phyloP scores from a whole-genome alignment of 2,113 vertebrate species.

The Takifugu bimaculatus region DNA sequence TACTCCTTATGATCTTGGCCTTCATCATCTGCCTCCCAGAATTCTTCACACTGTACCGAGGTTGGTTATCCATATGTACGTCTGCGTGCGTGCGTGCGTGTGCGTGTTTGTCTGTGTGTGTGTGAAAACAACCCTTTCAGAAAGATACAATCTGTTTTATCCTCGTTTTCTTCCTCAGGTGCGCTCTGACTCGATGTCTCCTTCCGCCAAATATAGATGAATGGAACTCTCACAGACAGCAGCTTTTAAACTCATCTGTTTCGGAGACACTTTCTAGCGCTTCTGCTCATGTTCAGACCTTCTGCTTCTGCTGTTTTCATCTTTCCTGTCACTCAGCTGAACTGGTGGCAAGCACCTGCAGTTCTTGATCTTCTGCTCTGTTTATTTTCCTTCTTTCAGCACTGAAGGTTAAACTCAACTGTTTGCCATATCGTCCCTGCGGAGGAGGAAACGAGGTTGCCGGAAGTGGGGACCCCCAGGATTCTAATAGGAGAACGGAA shows the following conservation, averaged over 20 bases:
- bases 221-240: constrained; percentile 25
- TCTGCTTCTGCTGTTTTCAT: constrained; percentile 1
- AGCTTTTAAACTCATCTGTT: constrained; percentile 31
- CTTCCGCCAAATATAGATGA: constrained; percentile 8
- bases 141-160: background rate
- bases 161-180: constrained; percentile 8
- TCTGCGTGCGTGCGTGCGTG: background rate
- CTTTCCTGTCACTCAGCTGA: constrained; percentile 8
- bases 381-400: constrained; percentile 34
- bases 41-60: constrained; percentile 79
- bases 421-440: constrained; percentile 43
- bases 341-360: constrained; percentile 30
- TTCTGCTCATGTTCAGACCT: constrained; percentile 7
- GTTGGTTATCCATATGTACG: constrained; percentile 55
- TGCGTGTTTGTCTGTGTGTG: background rate
- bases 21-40: constrained; percentile 87
- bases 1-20: constrained; percentile 72
- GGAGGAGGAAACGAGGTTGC: constrained; percentile 6
- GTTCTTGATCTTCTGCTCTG: constrained; percentile 25
- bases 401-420: constrained; percentile 55
- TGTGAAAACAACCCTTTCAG: background rate
- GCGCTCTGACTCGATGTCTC: background rate
- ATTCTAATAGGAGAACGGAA: background rate
- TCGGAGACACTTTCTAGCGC: constrained; percentile 9
- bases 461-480: background rate